Conservation (phyloP, 2,888 invertebrate genomes). For the Athalia circularis region DNA sequence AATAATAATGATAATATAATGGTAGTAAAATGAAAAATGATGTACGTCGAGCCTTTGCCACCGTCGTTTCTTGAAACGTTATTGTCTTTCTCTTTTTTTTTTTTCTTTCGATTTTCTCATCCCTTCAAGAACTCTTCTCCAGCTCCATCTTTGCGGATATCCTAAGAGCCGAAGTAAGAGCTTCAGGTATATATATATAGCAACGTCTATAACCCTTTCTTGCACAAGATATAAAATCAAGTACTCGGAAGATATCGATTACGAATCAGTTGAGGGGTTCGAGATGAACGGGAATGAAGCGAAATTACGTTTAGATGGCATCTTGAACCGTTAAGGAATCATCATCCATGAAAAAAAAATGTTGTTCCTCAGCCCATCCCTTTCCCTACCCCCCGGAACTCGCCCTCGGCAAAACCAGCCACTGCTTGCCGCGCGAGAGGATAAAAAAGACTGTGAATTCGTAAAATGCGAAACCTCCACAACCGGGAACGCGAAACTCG, state of each 20-base stretch:
- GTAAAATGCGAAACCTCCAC: too few relatives aligned
- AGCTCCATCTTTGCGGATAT: background rate
- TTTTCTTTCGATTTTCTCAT: background rate
- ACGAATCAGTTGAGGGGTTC: conserved; percentile 27
- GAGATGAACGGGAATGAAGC: conserved; percentile 7
- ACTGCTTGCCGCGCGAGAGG: too few relatives aligned
- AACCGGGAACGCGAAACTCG: background rate
- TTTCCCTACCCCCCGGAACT: background rate
- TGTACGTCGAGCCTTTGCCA: background rate
- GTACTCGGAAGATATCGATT: conserved; percentile 39
- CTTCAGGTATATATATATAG: background rate
- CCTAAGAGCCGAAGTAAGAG: background rate
- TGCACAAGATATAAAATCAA: conserved; percentile 21
- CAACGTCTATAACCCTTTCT: conserved; percentile 21
- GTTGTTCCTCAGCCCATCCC: background rate
- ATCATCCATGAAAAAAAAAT: conserved; percentile 6
- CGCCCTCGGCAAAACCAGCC: too few relatives aligned
- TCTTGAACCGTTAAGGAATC: conserved; percentile 19
- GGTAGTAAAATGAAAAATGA: conserved; percentile 35
- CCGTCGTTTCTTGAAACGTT: conserved; percentile 13
- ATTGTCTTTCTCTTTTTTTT: conserved; percentile 8
- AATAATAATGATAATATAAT: conserved; percentile 31
- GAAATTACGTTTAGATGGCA: conserved; percentile 6
- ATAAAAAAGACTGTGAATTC: background rate
- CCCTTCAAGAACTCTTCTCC: background rate